Evolutionary conservation across 2,888 invertebrate species (phyloP).

Genomic region (Hermodice carunculata): DNA sequence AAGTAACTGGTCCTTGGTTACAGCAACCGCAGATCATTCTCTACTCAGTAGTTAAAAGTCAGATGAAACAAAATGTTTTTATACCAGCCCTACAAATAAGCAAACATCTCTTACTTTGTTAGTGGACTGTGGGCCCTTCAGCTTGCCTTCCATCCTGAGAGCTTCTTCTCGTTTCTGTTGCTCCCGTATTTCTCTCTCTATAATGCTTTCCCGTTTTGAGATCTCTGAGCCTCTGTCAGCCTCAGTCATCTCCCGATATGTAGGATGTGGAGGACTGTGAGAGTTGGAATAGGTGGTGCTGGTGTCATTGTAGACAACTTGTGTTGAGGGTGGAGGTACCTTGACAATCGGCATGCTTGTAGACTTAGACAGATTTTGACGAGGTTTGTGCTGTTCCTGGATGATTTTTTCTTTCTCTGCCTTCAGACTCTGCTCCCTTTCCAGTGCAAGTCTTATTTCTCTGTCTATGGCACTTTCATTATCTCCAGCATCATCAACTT

Average conservation of each 20-base stretch:
- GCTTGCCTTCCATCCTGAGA: slow-evolving; percentile 5
- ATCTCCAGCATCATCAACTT: background rate
- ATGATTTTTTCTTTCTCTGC: background rate
- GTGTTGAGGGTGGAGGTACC: background rate
- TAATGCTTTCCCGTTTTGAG: slow-evolving; percentile 23
- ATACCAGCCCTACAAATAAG: too few relatives aligned
- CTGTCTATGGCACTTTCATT: slow-evolving; percentile 31
- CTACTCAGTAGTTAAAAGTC: too few relatives aligned
- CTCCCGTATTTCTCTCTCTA: slow-evolving; percentile 32
- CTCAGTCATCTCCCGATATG: background rate
- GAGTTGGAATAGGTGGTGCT: background rate
- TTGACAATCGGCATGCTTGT: slow-evolving; percentile 5
- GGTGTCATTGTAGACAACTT: background rate
- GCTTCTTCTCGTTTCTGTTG: slow-evolving; percentile 26
- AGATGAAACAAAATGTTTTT: too few relatives aligned
- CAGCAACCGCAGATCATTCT: too few relatives aligned
- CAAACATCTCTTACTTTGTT: slow-evolving; percentile 7
- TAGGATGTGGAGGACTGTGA: background rate
- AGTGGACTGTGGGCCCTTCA: background rate
- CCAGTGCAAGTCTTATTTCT: slow-evolving; percentile 22
- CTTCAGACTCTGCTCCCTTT: slow-evolving; percentile 20
- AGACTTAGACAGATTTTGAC: too few relatives aligned
- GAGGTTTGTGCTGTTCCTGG: background rate
- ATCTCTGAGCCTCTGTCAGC: slow-evolving; percentile 11
- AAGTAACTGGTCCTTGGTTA: too few relatives aligned